Evolutionary conservation across 2,888 invertebrate species (phyloP).

Genomic region (Parnassius smintheus): DNA sequence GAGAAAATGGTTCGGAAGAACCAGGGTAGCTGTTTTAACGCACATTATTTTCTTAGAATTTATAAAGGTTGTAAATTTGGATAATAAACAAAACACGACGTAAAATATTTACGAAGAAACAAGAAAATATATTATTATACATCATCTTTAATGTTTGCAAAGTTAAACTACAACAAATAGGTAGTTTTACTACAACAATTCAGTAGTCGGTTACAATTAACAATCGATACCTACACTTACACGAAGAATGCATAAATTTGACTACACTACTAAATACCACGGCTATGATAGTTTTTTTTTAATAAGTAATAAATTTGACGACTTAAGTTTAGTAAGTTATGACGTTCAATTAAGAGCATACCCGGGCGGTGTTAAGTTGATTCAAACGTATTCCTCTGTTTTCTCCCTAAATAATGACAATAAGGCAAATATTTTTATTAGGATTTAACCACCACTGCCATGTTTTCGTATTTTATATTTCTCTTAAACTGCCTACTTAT

Average conservation of each 20-base stretch:
- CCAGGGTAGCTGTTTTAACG: no score
- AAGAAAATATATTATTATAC: constrained; percentile 77
- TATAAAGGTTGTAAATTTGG: not conserved
- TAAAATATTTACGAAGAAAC: constrained; percentile 60
- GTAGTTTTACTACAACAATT: constrained; percentile 47
- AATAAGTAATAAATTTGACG: constrained; percentile 8
- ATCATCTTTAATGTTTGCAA: constrained; percentile 70
- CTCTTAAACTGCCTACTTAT: no score
- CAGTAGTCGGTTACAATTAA: constrained; percentile 34
- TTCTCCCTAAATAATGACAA: no score
- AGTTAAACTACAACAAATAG: constrained; percentile 73
- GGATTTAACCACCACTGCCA: no score
- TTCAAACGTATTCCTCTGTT: no score
- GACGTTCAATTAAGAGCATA: no score
- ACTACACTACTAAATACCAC: constrained; percentile 20
- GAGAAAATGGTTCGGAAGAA: no score
- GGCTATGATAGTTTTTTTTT: constrained; percentile 6
- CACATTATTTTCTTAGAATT: no score
- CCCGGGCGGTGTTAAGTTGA: no score
- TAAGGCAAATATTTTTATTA: no score
- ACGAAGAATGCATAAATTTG: constrained; percentile 34
- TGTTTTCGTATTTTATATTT: no score
- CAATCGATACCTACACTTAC: constrained; percentile 33
- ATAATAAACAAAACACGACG: constrained; percentile 13
- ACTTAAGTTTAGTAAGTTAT: no score